Evolutionary conservation across 2,113 vertebrate species (phyloP).

Genomic region (Toxotes jaculatrix): DNA sequence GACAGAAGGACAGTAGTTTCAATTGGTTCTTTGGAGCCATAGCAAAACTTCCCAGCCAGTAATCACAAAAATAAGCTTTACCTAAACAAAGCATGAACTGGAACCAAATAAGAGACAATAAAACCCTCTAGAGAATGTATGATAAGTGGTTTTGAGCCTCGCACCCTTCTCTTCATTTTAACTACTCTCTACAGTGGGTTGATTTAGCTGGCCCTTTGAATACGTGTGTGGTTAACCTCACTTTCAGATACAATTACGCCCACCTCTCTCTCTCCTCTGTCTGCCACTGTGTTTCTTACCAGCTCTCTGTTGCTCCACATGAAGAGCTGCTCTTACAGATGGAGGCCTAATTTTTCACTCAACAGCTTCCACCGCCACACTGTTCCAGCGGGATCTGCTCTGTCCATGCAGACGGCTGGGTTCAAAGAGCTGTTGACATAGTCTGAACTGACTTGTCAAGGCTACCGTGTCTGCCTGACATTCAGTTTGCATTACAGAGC

Average conservation of each 20-base stretch:
- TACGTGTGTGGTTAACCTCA: conserved; percentile 67
- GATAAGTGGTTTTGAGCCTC: conserved; percentile 40
- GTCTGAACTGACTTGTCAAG: conserved; percentile 61
- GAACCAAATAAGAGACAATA: conserved; percentile 14
- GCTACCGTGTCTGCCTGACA: conserved; percentile 46
- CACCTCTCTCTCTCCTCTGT: conserved; percentile 36
- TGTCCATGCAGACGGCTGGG: conserved; percentile 40
- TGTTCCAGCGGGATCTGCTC: conserved; percentile 34
- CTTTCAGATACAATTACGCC: conserved; percentile 70
- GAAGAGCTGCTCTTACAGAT: conserved; percentile 59
- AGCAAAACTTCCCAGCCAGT: background rate
- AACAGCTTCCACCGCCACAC: conserved; percentile 47
- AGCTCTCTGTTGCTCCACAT: conserved; percentile 37
- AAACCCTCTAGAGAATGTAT: conserved; percentile 10
- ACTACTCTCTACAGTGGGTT: conserved; percentile 41
- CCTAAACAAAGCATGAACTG: conserved; percentile 8
- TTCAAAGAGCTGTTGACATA: conserved; percentile 67
- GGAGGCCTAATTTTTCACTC: conserved; percentile 56
- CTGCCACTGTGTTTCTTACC: conserved; percentile 54
- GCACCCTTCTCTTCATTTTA: conserved; percentile 36
- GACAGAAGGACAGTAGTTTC: background rate
- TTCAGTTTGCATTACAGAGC: conserved; percentile 51
- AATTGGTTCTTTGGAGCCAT: background rate
- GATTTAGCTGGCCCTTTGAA: conserved; percentile 44
- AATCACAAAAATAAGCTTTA: background rate